Percentiles rank a stretch among this genome's conserved stretches.
Conservation (phyloP, 2,797 vertebrate genomes). For the Falco novaeseelandiae region DNA sequence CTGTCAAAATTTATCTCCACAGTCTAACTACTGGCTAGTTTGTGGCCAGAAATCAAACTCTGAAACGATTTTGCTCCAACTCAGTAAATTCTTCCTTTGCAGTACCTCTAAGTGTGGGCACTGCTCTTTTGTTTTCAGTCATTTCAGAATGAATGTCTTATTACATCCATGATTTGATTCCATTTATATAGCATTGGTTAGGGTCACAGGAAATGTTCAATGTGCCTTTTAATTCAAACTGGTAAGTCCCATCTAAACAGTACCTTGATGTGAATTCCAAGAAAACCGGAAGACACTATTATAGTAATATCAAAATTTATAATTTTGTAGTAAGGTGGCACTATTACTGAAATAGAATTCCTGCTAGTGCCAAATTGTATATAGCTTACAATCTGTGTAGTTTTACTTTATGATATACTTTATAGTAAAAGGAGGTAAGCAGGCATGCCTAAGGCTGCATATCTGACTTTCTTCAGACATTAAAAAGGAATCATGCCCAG, state of each 20-base stretch:
- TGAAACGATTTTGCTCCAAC: neutral
- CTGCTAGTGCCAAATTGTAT: neutral
- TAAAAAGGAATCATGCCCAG: neutral
- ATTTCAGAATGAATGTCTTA: neutral
- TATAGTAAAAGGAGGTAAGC: neutral
- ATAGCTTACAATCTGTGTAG: neutral
- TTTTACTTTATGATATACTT: neutral
- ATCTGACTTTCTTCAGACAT: neutral
- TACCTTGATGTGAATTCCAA: neutral
- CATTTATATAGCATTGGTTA: neutral
- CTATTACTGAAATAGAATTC: neutral
- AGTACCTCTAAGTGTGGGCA: neutral
- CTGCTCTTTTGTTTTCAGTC: neutral
- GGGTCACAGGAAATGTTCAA: neutral
- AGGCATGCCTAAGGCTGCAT: neutral
- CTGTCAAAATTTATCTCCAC: neutral
- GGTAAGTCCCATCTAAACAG: neutral
- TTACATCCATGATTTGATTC: neutral
- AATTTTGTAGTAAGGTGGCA: neutral
- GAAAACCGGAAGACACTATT: neutral
- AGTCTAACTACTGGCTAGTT: neutral
- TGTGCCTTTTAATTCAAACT: neutral
- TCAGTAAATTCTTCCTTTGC: neutral
- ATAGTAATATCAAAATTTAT: neutral
- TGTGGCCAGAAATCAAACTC: neutral